A percentile compares a stretch with the other conserved stretches of the same genome.
Evolutionary conservation across 1,140 invertebrate species (phyloP).

Genomic region (Drosophila insularis): DNA sequence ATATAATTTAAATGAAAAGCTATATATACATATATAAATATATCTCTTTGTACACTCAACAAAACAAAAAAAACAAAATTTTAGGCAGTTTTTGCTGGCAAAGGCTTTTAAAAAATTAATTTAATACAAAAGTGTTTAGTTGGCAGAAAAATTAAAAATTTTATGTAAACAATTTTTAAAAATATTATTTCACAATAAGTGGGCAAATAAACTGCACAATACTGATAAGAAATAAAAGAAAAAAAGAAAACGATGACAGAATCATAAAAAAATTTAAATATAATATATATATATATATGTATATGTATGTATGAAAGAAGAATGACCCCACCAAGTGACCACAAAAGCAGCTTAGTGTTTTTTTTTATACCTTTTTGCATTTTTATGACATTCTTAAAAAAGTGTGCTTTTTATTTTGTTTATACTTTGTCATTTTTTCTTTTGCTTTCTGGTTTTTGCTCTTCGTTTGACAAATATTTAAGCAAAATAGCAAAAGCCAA

Average conservation of each 20-base stretch:
- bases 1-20: too few species aligned
- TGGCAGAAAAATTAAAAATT: too few species aligned
- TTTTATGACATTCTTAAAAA: slow-evolving; percentile 7
- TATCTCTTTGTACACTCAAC: too few species aligned
- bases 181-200: too few species aligned
- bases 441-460: not conserved
- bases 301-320: not conserved
- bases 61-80: too few species aligned
- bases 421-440: not conserved
- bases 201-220: not conserved
- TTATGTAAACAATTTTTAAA: too few species aligned
- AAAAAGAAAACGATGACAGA: not conserved
- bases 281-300: not conserved
- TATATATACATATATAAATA: too few species aligned
- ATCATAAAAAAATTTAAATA: not conserved
- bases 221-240: not conserved
- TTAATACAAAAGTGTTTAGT: too few species aligned
- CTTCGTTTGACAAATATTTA: not conserved
- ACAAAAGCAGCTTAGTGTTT: slow-evolving; percentile 2
- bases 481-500: slow-evolving; percentile 7
- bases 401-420: not conserved
- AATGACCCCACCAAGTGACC: not conserved
- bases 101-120: too few species aligned
- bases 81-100: too few species aligned
- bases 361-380: not conserved